These are phyloP conservation scores for Mustela nigripes DNA, from an alignment of 2,113 vertebrate species.

Conservation along the genomic window DNA sequence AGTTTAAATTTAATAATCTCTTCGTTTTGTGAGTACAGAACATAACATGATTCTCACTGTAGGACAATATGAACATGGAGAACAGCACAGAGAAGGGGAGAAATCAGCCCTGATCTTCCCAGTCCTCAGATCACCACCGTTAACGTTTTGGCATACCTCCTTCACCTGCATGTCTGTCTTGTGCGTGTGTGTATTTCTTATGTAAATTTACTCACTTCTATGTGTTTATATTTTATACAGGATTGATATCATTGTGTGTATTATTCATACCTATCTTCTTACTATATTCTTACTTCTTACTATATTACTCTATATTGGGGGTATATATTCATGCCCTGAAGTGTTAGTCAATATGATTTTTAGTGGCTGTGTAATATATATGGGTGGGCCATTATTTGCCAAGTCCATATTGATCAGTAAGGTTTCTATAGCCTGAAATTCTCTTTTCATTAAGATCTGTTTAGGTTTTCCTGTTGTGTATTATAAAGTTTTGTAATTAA, in stretches of 20 bases:
- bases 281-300: too few species aligned
- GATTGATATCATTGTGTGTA: neutral
- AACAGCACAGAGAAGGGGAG: conserved; percentile 16
- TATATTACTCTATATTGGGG: neutral
- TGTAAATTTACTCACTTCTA: neutral
- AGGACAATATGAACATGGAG: neutral
- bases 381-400: neutral
- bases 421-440: conserved; percentile 28
- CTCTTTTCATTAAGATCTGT: conserved; percentile 51
- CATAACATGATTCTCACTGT: neutral
- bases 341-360: neutral
- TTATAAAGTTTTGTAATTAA: neutral
- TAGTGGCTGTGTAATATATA: neutral
- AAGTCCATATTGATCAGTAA: conserved; percentile 34
- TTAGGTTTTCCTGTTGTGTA: neutral
- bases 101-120: neutral
- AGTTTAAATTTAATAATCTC: neutral
- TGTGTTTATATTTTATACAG: neutral
- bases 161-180: neutral
- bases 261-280: neutral
- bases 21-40: conserved; percentile 1
- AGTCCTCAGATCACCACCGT: neutral
- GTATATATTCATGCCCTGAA: neutral
- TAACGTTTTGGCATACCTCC: neutral
- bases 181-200: neutral